A percentile compares a stretch with the other conserved stretches of the same genome.
phyloP scores from a whole-genome alignment of 2,888 invertebrate species.

The Synergus itoensis region DNA sequence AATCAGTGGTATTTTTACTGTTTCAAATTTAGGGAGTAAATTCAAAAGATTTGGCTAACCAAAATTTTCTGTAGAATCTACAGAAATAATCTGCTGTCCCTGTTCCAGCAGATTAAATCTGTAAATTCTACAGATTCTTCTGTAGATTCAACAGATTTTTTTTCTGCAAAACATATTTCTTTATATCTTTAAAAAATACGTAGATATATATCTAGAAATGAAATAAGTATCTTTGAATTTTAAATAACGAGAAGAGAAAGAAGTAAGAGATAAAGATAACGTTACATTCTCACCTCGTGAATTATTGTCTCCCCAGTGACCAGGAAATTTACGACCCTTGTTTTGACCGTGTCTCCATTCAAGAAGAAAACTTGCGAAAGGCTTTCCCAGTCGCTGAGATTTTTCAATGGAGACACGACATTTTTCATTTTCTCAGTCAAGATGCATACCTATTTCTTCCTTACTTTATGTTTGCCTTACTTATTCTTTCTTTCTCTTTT shows the following conservation, averaged over 20 bases:
- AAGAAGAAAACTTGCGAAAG: conserved; percentile 53
- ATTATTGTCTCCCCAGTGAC: conserved; percentile 56
- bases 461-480: neutral
- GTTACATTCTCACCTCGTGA: conserved; percentile 63
- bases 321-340: conserved; percentile 67
- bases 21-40: too few species aligned
- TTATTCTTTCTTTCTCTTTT: conserved; percentile 13
- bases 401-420: conserved; percentile 62
- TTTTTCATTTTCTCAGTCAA: conserved; percentile 57
- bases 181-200: too few species aligned
- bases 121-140: too few species aligned
- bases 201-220: too few species aligned
- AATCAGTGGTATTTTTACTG: too few species aligned
- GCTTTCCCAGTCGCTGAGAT: conserved; percentile 56
- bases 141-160: too few species aligned
- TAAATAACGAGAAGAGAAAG: neutral
- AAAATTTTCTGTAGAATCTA: too few species aligned
- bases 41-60: too few species aligned
- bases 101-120: too few species aligned
- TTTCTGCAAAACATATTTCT: too few species aligned
- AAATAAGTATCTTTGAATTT: neutral
- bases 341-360: conserved; percentile 58
- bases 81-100: too few species aligned
- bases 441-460: neutral
- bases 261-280: conserved; percentile 48